Evolutionary conservation across 2,888 invertebrate genomes (phyloP).

Genomic region (Antheraea yamamai): DNA sequence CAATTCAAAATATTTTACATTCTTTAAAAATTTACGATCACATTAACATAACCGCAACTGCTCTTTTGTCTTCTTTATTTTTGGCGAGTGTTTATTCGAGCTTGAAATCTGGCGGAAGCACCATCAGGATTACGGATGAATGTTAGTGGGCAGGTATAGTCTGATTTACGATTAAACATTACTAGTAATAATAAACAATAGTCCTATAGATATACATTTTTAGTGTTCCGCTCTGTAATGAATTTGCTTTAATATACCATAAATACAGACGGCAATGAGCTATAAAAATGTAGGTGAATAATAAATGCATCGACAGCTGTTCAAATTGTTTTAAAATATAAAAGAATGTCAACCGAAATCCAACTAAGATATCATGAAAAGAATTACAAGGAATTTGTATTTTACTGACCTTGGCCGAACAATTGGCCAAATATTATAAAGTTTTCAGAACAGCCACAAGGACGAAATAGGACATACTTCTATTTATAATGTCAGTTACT

Average conservation of each 20-base stretch:
- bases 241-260: conserved; percentile 3
- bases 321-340: neutral
- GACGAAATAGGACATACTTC: neutral
- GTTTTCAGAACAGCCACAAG: neutral
- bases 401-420: neutral
- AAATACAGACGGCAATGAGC: conserved; percentile 8
- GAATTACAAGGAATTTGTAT: neutral
- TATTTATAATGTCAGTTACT: no score
- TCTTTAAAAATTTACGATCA: conserved; percentile 44
- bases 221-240: neutral
- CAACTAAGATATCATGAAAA: neutral
- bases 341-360: neutral
- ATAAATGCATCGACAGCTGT: neutral
- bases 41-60: conserved; percentile 30
- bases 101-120: conserved; percentile 31
- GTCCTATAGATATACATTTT: conserved; percentile 4
- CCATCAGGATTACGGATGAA: conserved; percentile 28
- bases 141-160: conserved; percentile 22
- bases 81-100: conserved; percentile 35
- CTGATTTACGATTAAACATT: conserved; percentile 15
- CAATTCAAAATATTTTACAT: conserved; percentile 44
- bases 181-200: conserved; percentile 18
- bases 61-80: conserved; percentile 33
- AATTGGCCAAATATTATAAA: neutral
- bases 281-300: conserved; percentile 14